Conservation (phyloP, 2,797 vertebrate genomes). For the Megaceryle alcyon region DNA sequence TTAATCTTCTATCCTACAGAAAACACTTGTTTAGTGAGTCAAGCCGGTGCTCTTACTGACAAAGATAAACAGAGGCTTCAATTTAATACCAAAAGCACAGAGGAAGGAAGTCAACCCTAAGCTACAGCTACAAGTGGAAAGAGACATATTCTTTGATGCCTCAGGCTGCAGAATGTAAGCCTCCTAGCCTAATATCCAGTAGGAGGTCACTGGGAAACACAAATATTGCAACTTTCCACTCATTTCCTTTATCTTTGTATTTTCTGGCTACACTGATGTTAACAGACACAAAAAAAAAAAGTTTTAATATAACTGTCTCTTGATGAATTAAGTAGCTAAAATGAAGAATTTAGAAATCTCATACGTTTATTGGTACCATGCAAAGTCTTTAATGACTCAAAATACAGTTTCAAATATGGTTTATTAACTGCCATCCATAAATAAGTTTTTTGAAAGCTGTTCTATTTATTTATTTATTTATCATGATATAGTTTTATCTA, state of each 20-base stretch:
- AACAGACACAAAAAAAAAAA: not conserved
- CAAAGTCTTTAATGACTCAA: not conserved
- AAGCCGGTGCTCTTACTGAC: not conserved
- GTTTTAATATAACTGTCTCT: not conserved
- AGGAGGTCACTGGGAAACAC: not conserved
- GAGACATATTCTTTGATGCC: not conserved
- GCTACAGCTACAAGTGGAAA: not conserved
- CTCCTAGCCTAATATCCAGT: not conserved
- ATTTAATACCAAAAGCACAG: not conserved
- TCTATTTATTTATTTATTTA: not conserved
- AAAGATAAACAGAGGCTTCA: not conserved
- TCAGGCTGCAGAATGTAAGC: not conserved
- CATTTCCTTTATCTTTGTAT: not conserved
- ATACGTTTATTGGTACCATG: not conserved
- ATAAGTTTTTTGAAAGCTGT: slow-evolving; percentile 1
- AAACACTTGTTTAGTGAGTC: not conserved
- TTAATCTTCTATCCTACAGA: not conserved
- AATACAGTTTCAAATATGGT: not conserved
- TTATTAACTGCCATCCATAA: not conserved
- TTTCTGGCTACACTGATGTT: not conserved
- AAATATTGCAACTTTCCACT: not conserved
- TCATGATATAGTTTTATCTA: not conserved
- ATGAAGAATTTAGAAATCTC: not conserved
- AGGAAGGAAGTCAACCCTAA: not conserved
- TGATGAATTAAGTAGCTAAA: not conserved